phyloP scores from a whole-genome alignment of 2,888 invertebrate genomes.

The Uloborus plumipes region DNA sequence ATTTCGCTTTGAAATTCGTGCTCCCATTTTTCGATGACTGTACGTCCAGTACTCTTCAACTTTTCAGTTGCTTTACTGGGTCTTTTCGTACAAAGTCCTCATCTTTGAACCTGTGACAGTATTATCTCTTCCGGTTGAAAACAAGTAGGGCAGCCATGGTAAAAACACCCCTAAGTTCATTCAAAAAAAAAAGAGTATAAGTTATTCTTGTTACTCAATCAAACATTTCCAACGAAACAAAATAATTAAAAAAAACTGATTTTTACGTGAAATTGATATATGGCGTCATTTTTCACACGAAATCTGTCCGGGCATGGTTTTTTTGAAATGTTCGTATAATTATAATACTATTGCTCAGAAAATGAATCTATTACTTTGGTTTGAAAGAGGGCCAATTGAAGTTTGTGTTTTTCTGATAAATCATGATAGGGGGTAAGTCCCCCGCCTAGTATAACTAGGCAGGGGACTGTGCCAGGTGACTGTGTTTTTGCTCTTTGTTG shows the following conservation, averaged over 20 bases:
- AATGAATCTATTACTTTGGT: too few species aligned
- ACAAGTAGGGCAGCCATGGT: background rate
- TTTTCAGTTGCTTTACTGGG: background rate
- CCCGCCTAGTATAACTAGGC: too few species aligned
- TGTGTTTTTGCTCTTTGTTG: too few species aligned
- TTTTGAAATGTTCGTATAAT: too few species aligned
- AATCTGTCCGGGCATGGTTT: too few species aligned
- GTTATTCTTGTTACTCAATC: background rate
- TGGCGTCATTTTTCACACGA: too few species aligned
- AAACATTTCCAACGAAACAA: background rate
- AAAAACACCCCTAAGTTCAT: background rate
- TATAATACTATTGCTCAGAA: too few species aligned
- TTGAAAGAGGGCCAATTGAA: too few species aligned
- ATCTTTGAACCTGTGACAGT: background rate
- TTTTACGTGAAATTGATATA: slow-evolving; percentile 22
- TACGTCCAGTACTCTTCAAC: background rate
- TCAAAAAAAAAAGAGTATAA: background rate
- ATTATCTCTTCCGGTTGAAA: background rate
- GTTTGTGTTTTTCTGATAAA: too few species aligned
- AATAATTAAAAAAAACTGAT: background rate
- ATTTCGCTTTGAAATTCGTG: slow-evolving; percentile 4
- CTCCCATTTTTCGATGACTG: slow-evolving; percentile 3
- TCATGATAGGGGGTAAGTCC: too few species aligned
- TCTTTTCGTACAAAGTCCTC: background rate
- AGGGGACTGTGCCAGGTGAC: too few species aligned